Base-by-base conservation (phyloP, 1,140 invertebrate species). In the Drosophila grimshawi region DNA sequence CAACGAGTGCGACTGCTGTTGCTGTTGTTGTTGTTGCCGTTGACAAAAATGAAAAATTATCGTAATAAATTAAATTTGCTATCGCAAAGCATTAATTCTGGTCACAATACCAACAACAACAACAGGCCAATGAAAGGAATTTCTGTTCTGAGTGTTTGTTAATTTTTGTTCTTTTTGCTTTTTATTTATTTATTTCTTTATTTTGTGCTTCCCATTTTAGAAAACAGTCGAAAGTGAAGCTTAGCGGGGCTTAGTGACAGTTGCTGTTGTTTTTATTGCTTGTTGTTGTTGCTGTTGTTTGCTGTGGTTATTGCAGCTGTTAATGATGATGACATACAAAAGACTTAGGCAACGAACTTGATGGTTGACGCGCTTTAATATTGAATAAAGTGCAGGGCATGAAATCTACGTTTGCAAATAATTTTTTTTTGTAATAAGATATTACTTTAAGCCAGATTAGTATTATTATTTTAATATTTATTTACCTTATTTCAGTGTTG, bases 11-110 rank as follows among this genome's bases (percentile, higher is more conserved):
- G 43, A 33, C 45, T 30, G 74, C 43, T 55, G 39, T 11, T 61
- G 19, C 53, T 60, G 49, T 66, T 49, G 53, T 49, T 68, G 71
- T 76, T 81, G 27, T 73, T 76, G 66, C 56, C 56, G 85, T 89
- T 88, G 83, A 88, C 83, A 88, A 88, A 88, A 88, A 88, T 89
- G 77, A 89, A 89, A 88, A 88, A 88, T 88, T 88, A 88, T 89
- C 83, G 85, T 81, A 88, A 88, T 88, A 88, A 88, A 88, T 88
- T 88, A 88, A 88, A 88, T 88, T 88, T 88, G 85, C 80, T 88
- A 88, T 88, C 85, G 85, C 85, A 89, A 81, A 70, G 77, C 85
- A 88, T 88, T 88, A 88, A 89, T 88, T 88, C 85, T 85, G 85
- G 68, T 80, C 76, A 88, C 72, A 63, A 64, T 66, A 75, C 51